These are phyloP conservation scores for Pherbina coryleti DNA, from an alignment of 2,888 invertebrate genomes.

Conservation along the genomic window DNA sequence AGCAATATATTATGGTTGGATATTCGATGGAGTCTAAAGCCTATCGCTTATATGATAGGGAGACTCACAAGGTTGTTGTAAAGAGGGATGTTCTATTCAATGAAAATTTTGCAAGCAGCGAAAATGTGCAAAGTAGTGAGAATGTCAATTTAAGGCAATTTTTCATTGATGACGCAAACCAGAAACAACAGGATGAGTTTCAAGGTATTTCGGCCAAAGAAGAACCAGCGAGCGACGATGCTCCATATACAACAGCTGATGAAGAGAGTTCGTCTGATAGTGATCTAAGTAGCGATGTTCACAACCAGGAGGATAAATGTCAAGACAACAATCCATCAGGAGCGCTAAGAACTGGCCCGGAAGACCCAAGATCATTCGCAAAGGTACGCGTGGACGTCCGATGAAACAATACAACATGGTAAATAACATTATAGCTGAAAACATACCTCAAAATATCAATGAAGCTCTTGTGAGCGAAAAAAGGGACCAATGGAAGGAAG, in stretches of 20 bases:
- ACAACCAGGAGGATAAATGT: background rate
- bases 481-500: background rate
- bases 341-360: background rate
- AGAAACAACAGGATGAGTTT: too few species aligned
- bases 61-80: background rate
- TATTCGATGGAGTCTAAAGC: constrained; percentile 19
- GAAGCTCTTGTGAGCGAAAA: background rate
- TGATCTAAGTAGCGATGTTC: background rate
- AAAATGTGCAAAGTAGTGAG: too few species aligned
- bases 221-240: too few species aligned
- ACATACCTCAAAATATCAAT: too few species aligned
- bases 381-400: background rate
- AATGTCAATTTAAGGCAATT: too few species aligned
- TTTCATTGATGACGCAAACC: too few species aligned
- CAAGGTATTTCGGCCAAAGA: too few species aligned
- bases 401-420: too few species aligned
- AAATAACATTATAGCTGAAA: too few species aligned
- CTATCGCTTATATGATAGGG: constrained; percentile 15
- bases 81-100: constrained; percentile 12
- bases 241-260: too few species aligned
- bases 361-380: background rate
- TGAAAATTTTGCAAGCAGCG: background rate
- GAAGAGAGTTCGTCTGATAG: background rate
- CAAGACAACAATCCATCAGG: background rate
- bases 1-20: too few species aligned